Base-by-base conservation (phyloP, 2,797 vertebrate genomes). In the Fistularia commersonii region DNA sequence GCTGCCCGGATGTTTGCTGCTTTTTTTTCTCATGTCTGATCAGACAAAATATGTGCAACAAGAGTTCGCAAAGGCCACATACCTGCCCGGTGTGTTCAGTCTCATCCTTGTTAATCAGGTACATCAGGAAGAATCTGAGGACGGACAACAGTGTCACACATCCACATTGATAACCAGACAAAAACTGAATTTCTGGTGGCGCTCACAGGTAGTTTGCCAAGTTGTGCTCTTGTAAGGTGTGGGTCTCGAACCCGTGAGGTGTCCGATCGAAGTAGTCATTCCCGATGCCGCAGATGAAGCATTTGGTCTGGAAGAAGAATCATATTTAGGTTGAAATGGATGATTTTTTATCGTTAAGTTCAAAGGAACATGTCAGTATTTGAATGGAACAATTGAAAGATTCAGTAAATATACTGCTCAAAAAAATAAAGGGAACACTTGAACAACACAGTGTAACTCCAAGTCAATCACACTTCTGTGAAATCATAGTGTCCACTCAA, bases 31-130 rank as follows among this genome's bases (percentile, higher is more conserved):
- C 35, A 12, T 37, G 8, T 47, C 32, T 36, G 15, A 23, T 33
- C 43, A 32, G 13, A 35, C 8, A 23, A 31, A 14, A 32, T 10
- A 38, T 47, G 12, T 38, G 34, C 23, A 13, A 13, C 12, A 32
- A 36, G 15, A 31, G 31, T 38, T 4, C 7, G 1, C 0, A 14
- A 0, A 3, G 15, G 3, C 11, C 39, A 55, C 82, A 6, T 76
- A 98, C 97, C 93, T 98, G 96, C 61, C 97, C 97, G 4, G 96
- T 99, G 86, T 99, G 95, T 55, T 99, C 97, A n/a, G 96, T 98
- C 88, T 99, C 97, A 58, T 98, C 97, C 85, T 99, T 99, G 80
- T 98, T 99, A 76, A 99, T 98, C 61, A 99, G 90, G 83, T 99
- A 97, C 97, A 99, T 99, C 74, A 99, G 79, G 83, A 99, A 98